These are phyloP conservation scores for Morpho helenor DNA, from an alignment of 2,888 invertebrate genomes.

Conservation along the genomic window DNA sequence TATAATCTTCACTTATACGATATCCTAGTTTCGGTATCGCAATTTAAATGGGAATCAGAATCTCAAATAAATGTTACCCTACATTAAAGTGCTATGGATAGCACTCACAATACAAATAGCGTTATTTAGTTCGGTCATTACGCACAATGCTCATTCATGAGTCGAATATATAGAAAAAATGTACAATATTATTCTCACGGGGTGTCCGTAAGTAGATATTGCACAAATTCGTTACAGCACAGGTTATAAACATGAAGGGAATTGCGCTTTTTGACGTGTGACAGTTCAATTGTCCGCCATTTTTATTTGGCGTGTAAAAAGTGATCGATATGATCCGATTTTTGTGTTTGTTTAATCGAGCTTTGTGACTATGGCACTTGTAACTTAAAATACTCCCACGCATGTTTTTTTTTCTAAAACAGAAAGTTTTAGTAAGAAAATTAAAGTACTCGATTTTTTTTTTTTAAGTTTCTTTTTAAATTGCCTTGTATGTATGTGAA, in stretches of 20 bases:
- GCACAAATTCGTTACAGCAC: conserved; percentile 49
- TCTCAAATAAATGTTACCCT: conserved; percentile 6
- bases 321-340: conserved; percentile 69
- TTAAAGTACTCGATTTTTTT: background rate
- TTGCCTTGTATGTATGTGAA: too few relatives aligned
- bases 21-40: too few relatives aligned
- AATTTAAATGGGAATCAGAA: too few relatives aligned
- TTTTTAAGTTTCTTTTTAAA: background rate
- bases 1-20: too few relatives aligned
- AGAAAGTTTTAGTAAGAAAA: background rate
- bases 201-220: conserved; percentile 40
- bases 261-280: conserved; percentile 37
- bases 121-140: conserved; percentile 69
- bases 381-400: conserved; percentile 54
- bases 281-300: conserved; percentile 27
- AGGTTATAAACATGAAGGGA: conserved; percentile 40
- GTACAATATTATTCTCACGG: conserved; percentile 33
- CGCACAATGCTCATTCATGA: conserved; percentile 56
- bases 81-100: conserved; percentile 41
- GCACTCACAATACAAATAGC: conserved; percentile 61
- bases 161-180: conserved; percentile 9
- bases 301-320: conserved; percentile 42
- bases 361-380: conserved; percentile 37
- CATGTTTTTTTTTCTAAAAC: conserved; percentile 12
- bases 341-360: conserved; percentile 62